Percentiles rank a stretch among this genome's conserved stretches.
These are phyloP conservation scores for Drosophila takahashii DNA, from an alignment of 1,140 invertebrate species.

Conservation along the genomic window DNA sequence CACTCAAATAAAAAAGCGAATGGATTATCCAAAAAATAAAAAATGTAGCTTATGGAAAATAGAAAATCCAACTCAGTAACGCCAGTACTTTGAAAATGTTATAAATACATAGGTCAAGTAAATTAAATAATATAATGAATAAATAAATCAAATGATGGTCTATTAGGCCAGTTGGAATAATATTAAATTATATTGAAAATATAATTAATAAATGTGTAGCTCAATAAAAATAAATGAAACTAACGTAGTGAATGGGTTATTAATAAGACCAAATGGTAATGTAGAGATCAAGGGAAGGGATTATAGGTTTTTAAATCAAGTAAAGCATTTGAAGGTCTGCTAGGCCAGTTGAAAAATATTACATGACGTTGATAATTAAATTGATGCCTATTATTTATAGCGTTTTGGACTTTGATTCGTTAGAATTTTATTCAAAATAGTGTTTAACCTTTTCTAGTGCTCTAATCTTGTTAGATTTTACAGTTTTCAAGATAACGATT, in stretches of 20 bases:
- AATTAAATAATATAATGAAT: no score
- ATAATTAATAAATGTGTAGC: no score
- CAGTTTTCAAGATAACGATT: not conserved
- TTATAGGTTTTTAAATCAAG: not conserved
- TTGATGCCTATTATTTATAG: constrained; percentile 1
- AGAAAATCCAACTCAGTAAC: no score
- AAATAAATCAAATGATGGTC: no score
- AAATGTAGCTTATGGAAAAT: no score
- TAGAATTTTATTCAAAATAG: not conserved
- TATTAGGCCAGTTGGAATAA: no score
- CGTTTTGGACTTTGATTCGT: constrained; percentile 24
- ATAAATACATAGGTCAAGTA: no score
- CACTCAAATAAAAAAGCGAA: no score
- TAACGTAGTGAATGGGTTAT: not conserved
- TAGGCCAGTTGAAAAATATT: not conserved
- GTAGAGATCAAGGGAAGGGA: not conserved
- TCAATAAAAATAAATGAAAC: not conserved
- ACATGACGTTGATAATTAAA: constrained; percentile 3
- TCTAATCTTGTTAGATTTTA: constrained; percentile 4
- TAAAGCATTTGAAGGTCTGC: not conserved
- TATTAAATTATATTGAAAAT: no score
- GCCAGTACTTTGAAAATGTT: no score
- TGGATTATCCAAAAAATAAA: no score
- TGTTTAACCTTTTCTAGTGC: not conserved
- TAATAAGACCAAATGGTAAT: not conserved